These are phyloP conservation scores for Zosterops hypoxanthus DNA, from an alignment of 2,113 vertebrate species.

Conservation along the genomic window DNA sequence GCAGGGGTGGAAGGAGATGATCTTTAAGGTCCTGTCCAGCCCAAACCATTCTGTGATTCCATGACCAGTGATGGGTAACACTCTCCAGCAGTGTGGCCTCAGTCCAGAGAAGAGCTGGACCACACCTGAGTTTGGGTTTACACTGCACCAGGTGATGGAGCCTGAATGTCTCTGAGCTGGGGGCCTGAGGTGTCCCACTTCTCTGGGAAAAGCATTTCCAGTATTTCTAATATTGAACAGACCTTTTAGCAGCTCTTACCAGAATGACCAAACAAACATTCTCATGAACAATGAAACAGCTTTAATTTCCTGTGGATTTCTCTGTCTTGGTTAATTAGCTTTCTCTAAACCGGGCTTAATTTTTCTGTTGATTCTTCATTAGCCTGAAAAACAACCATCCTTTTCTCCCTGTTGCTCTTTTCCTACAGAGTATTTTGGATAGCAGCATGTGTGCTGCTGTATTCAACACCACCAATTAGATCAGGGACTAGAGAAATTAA, in stretches of 20 bases:
- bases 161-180: neutral
- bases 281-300: neutral
- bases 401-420: neutral
- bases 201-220: neutral
- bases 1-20: neutral
- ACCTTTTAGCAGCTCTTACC: neutral
- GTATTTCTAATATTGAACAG: neutral
- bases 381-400: neutral
- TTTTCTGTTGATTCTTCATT: constrained; percentile 24
- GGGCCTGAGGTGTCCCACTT: neutral
- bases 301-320: constrained; percentile 8
- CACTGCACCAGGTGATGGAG: neutral
- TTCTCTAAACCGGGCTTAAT: neutral
- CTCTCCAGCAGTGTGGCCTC: neutral
- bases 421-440: neutral
- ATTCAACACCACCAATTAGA: neutral
- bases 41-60: neutral
- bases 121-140: neutral
- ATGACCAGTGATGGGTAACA: accelerated
- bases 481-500: neutral
- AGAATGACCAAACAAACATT: neutral
- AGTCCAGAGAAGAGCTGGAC: neutral
- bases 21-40: neutral
- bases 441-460: neutral
- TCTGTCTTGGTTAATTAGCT: neutral